Evolutionary conservation across 2,888 invertebrate species (phyloP), one percentile per base, ranked within the genome.

Genomic region (Limnephilus marmoratus): DNA sequence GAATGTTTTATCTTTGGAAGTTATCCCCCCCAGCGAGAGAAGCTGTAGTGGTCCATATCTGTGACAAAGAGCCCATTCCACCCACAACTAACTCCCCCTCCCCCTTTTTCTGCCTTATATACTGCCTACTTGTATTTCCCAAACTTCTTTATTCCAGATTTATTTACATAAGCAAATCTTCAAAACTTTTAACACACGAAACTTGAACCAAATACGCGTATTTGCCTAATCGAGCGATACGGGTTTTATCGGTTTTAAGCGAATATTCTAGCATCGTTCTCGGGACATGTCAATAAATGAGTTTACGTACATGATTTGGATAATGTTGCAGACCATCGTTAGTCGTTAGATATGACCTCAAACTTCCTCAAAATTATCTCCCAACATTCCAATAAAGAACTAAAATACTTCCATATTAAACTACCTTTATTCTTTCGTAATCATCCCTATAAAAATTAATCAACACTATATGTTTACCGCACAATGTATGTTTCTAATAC

Each of bases 1-100:
- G 93, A 93, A 93, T 92, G 91, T 93, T 93, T 93, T 93, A 93
- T 93, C 87, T 87, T 87, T 68, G 34, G 87, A 87, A 68, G 86
- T 86, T 86, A 83, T 83, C 45, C 29, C n/a, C 87, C 87, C 34
- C 68, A 53, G 31, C 34, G 29, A 85, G 18, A 86, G 85, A 53
- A 37, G 29, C 68, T 87, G 31, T 15, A 15, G n/a, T 18, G 31
- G 68, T 87, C 53, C 68, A 87, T 68, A 68, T 87, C 92, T 92
- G 91, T 88, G 90, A 91, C 92, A 83, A 81, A 90, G 49, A 81
- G 83, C 91, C 82, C 53, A 86, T 81, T 37, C 86, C 91, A 80
- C n/a, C 80, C 45, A 80, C 85, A 41, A 37, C 86, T 41, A 80
- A 68, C 80, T 86, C 80, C 11, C 83, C 41, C 18, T 34, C 90